Evolutionary conservation across 2,113 vertebrate species (phyloP).

Genomic region (Apeltes quadracus): DNA sequence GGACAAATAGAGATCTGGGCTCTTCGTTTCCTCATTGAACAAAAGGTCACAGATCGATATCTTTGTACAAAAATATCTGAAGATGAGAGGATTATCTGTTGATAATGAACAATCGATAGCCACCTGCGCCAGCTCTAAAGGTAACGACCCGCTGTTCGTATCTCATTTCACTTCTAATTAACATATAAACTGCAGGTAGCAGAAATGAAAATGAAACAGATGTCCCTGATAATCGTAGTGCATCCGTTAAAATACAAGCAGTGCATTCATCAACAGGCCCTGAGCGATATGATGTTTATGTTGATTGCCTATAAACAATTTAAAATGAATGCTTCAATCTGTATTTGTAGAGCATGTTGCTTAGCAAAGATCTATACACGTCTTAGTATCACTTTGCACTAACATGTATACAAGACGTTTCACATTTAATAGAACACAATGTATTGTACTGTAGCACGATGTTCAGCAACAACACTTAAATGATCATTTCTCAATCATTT

Average conservation of each 20-base stretch:
- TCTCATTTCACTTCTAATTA: background rate
- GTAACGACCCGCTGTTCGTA: background rate
- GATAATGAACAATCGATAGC: conserved; percentile 20
- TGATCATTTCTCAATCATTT: conserved; percentile 15
- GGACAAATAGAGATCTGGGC: conserved; percentile 44
- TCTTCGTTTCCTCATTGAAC: conserved; percentile 53
- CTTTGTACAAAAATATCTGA: conserved; percentile 7
- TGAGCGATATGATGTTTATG: background rate
- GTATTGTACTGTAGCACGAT: background rate
- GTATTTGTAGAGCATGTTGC: conserved; percentile 5
- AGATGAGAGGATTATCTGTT: conserved; percentile 31
- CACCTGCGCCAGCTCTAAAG: conserved; percentile 16
- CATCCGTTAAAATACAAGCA: background rate
- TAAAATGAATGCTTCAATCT: background rate
- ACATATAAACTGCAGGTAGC: background rate
- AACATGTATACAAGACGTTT: background rate
- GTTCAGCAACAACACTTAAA: conserved; percentile 4
- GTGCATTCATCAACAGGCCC: background rate
- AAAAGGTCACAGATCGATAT: conserved; percentile 65
- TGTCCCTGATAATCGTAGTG: background rate
- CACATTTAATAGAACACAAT: background rate
- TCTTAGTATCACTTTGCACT: background rate
- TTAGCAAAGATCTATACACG: conserved; percentile 6
- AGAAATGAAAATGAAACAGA: background rate
- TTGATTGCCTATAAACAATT: background rate